These are phyloP conservation scores for Microchrysa polita DNA, from an alignment of 2,888 invertebrate genomes.

Conservation along the genomic window DNA sequence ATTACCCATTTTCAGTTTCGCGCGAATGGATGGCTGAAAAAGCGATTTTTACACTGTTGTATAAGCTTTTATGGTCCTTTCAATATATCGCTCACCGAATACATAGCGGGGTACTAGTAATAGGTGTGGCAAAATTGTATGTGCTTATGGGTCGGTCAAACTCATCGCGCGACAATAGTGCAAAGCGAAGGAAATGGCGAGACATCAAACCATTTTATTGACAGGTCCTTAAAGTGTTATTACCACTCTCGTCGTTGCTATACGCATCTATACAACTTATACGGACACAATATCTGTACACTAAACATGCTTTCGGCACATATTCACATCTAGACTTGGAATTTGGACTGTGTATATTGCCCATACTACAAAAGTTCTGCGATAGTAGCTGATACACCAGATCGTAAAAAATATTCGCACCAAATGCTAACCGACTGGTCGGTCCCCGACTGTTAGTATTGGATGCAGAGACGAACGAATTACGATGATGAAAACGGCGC, in stretches of 20 bases:
- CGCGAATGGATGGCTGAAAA: constrained; percentile 9
- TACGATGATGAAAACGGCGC: not conserved
- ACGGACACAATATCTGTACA: not conserved
- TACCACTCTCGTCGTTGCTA: constrained; percentile 28
- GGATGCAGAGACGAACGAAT: not conserved
- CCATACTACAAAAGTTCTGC: constrained; percentile 14
- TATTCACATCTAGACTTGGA: too few species aligned
- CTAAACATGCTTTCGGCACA: too few species aligned
- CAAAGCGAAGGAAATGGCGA: constrained; percentile 31
- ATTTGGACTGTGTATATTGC: not conserved
- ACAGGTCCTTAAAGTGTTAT: constrained; percentile 43
- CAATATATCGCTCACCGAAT: constrained; percentile 7
- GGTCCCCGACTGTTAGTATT: too few species aligned
- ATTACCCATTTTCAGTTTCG: constrained; percentile 21
- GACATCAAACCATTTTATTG: constrained; percentile 43
- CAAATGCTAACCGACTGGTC: not conserved
- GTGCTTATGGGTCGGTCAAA: constrained; percentile 15
- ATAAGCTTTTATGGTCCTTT: constrained; percentile 19
- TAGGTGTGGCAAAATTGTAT: not conserved
- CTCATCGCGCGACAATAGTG: not conserved
- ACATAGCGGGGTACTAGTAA: not conserved
- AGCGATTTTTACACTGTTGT: constrained; percentile 21
- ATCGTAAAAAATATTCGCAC: constrained; percentile 28
- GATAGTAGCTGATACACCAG: constrained; percentile 1
- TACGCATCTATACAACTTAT: not conserved